Conservation (phyloP, 2,797 vertebrate genomes). For the Pipistrellus pygmaeus region DNA sequence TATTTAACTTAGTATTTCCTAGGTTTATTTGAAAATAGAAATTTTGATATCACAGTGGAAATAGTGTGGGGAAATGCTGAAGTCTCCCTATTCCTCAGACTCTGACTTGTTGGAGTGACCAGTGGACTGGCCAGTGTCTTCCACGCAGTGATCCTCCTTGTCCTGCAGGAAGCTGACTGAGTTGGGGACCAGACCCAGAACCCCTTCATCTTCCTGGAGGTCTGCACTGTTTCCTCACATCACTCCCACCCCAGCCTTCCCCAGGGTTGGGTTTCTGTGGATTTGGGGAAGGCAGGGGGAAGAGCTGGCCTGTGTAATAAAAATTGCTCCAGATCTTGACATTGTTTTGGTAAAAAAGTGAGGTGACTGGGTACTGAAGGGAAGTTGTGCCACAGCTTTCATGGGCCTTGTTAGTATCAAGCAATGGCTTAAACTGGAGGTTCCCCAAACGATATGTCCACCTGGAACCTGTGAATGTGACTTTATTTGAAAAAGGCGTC, state of each 20-base stretch:
- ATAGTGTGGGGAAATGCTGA: neutral
- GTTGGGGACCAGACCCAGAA: neutral
- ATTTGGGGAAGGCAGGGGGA: neutral
- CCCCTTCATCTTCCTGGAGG: neutral
- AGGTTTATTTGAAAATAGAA: constrained; percentile 22
- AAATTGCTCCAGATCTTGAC: neutral
- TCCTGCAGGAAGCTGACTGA: neutral
- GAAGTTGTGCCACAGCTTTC: neutral
- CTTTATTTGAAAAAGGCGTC: neutral
- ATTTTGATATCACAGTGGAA: neutral
- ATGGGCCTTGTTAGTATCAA: neutral
- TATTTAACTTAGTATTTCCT: constrained; percentile 5
- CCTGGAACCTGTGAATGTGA: neutral
- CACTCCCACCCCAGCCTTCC: neutral
- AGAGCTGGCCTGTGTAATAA: neutral
- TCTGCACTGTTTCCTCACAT: neutral
- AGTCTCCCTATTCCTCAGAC: neutral
- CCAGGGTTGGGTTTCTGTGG: neutral
- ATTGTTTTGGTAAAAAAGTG: neutral
- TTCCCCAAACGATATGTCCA: neutral
- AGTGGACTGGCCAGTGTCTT: neutral
- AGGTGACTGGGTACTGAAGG: neutral
- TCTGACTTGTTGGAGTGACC: neutral
- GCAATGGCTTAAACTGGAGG: neutral
- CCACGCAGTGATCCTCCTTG: neutral